These are phyloP conservation scores for Mesocricetus auratus DNA, from an alignment of 2,113 vertebrate genomes.

Conservation along the genomic window DNA sequence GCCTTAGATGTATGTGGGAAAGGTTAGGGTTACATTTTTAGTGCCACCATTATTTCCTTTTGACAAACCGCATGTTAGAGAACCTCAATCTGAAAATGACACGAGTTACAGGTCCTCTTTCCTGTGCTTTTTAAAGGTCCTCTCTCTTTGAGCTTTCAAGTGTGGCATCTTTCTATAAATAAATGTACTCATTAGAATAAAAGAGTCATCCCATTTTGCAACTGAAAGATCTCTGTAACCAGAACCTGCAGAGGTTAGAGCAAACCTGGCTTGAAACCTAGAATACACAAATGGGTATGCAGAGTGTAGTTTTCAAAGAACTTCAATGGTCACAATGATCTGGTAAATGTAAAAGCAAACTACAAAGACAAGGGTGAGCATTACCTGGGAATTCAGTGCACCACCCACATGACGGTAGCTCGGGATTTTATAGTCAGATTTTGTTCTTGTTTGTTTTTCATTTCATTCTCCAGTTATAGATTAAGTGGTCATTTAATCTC, in stretches of 20 bases:
- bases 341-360: background rate
- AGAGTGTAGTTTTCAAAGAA: background rate
- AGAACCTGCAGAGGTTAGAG: background rate
- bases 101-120: background rate
- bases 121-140: slow-evolving; percentile 36
- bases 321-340: background rate
- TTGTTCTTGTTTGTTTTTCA: background rate
- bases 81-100: slow-evolving; percentile 57
- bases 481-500: background rate
- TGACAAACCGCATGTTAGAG: slow-evolving; percentile 66
- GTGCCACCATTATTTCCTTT: slow-evolving; percentile 71
- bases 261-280: slow-evolving; percentile 1
- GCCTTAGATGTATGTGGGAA: slow-evolving; percentile 29
- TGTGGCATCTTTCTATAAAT: slow-evolving; percentile 57
- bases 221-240: background rate
- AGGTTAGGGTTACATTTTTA: slow-evolving; percentile 33
- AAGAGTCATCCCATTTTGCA: background rate
- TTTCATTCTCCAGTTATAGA: background rate
- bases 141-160: slow-evolving; percentile 41
- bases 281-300: background rate
- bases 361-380: background rate
- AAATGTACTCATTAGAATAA: slow-evolving; percentile 50
- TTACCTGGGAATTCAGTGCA: background rate
- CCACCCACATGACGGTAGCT: background rate
- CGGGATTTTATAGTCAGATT: background rate